Base-by-base conservation (phyloP, 2,113 vertebrate genomes). In the Mandrillus leucophaeus region DNA sequence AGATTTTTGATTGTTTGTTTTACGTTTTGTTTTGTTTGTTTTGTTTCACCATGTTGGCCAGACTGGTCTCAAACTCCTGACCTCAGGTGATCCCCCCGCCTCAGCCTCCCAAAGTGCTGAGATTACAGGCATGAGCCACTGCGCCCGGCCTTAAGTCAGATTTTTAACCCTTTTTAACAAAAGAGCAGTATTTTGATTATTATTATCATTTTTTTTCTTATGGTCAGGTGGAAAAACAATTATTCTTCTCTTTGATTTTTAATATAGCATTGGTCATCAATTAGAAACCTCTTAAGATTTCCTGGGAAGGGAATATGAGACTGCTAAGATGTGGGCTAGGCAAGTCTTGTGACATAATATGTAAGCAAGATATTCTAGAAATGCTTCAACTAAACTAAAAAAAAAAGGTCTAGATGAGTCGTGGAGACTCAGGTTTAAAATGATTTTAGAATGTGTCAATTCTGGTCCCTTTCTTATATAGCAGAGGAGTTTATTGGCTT, bases 241-340 rank as follows among this genome's bases (percentile, higher is more conserved):
- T 93, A 88, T 45, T 97, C n/a, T 86, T 68, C 32, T 94, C 30
- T 97, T 96, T 96, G 90, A 94, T 93, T 97, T 98, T 96, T 92
- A 97, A 75, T 94, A 90, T 82, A 96, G n/a, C 93, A 72, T 90
- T 95, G 81, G 84, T 94, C 88, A 95, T 97, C 94, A 95, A 35
- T 98, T 94, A 96, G 72, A 96, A 97, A 95, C 82, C 78, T 93
- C 84, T 94, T 93, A 96, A 94, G 52, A 95, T 73, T 85, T 94
- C 93, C 84, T 45, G 7, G n/a, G 80, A 88, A 79, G 96, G 94
- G 97, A 97, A 95, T 90, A 72, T n/a, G 92, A 98, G 92, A 90
- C 66, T 85, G 75, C 70, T 73, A 93, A 96, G 93, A 79, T 90
- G 93, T 85, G 93, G 81, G 83, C 30, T 90, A 78, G 80, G 68